phyloP scores from a whole-genome alignment of 2,113 vertebrate species.

The Protomyctophum bolini region DNA sequence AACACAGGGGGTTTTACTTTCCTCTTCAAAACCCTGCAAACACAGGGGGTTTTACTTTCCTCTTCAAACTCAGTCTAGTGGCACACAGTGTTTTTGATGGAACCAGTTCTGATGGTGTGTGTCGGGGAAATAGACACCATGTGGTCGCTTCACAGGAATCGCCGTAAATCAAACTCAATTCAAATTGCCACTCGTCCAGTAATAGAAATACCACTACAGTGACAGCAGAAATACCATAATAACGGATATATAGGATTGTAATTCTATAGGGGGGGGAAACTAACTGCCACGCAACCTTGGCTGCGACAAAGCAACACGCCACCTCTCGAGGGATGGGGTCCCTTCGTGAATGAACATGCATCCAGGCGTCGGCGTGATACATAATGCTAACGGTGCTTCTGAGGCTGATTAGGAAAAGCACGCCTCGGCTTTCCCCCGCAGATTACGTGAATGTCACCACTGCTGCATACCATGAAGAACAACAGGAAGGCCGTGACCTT shows the following conservation, averaged over 20 bases:
- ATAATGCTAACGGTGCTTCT: slow-evolving; percentile 6
- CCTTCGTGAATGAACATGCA: too few relatives aligned
- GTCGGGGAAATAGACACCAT: slow-evolving; percentile 24
- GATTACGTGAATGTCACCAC: slow-evolving; percentile 29
- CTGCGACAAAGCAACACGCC: too few relatives aligned
- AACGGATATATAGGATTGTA: too few relatives aligned
- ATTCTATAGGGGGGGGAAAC: too few relatives aligned
- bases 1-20: too few relatives aligned
- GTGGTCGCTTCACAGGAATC: slow-evolving; percentile 51
- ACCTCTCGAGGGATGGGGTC: too few relatives aligned
- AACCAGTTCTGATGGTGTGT: slow-evolving; percentile 22
- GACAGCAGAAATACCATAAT: too few relatives aligned
- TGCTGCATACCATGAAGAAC: slow-evolving; percentile 44
- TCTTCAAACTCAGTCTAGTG: slow-evolving; percentile 34
- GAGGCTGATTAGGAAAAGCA: slow-evolving; percentile 43
- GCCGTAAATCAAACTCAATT: slow-evolving; percentile 14
- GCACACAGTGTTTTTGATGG: slow-evolving; percentile 47
- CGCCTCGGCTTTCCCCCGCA: slow-evolving; percentile 26
- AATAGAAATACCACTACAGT: too few relatives aligned
- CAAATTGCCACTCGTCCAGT: background rate
- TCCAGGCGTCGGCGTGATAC: too few relatives aligned
- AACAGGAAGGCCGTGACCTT: slow-evolving; percentile 60
- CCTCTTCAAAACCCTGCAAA: slow-evolving; percentile 57
- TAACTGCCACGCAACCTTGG: too few relatives aligned
- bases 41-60: slow-evolving; percentile 24